Evolutionary conservation across 2,797 vertebrate species (phyloP), one percentile per base, ranked within the genome.

Genomic region (Catostomus latipinnis): DNA sequence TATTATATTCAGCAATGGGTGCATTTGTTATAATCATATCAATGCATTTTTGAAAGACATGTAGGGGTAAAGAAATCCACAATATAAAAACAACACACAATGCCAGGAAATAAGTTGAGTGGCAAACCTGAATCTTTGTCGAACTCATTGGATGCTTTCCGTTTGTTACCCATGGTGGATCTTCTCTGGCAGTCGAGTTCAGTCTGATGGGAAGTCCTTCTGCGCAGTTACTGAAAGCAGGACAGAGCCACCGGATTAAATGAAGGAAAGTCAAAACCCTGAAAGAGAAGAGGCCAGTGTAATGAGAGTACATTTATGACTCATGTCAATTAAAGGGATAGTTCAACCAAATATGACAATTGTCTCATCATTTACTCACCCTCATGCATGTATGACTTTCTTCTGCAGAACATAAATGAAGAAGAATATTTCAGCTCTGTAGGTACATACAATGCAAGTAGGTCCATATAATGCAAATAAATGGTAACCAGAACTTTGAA

Each of bases 111-210:
- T 34, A 66, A 82, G 88, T 85, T 89, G 96, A 95, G 95, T 94
- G 95, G 96, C 87, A 96, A 96, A 88, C 96, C 95, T 0, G 96
- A 97, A 89, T 97, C 96, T 87, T 93, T 95, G 89, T 96, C 96
- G 79, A 94, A 92, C 80, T 96, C 95, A 78, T 88, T 92, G 10
- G 87, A 87, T 61, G 73, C 6, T 81, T 83, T 84, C 0, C 83
- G 67, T 79, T 87, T 87, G 7, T 90, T 86, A 72, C 80, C 77
- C 88, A 88, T 85, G 81, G 84, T 87, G 71, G 88, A 87, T 43
- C 81, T 88, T 85, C 85, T 81, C 77, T 87, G 89, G 66, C 84
- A 76, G 63, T 83, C 8, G n/a, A 66, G 62, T 76, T 89, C 10
- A 89, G 65, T 65, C 16, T 88, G 50, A 80, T 66, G 71, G 67